phyloP scores from a whole-genome alignment of 1,140 invertebrate species.

The Tachypleus tridentatus region DNA sequence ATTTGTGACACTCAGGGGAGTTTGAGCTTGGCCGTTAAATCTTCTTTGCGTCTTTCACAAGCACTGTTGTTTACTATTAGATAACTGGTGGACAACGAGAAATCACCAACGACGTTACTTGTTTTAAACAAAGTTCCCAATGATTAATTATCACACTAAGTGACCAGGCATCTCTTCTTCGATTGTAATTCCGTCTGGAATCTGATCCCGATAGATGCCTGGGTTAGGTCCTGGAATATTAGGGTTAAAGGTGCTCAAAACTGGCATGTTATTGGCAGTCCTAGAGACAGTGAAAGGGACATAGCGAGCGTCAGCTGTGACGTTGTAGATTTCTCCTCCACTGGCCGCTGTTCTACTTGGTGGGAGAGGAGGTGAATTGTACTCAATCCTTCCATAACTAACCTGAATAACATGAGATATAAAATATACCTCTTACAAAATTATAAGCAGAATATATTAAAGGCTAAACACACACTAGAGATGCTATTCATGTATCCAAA shows the following conservation, averaged over 20 bases:
- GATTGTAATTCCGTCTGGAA: constrained; percentile 9
- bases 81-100: no score
- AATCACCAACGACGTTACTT: no score
- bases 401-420: neutral
- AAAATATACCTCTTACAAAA: no score
- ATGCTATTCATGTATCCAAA: no score
- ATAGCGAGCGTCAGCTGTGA: constrained; percentile 7
- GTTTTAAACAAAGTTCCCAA: no score
- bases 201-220: constrained; percentile 13
- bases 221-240: constrained; percentile 21
- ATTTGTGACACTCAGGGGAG: no score
- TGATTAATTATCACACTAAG: constrained; percentile 11
- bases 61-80: no score
- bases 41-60: no score
- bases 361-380: constrained; percentile 9
- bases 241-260: constrained; percentile 36
- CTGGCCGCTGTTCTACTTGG: constrained; percentile 13
- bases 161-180: constrained; percentile 16
- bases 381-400: constrained; percentile 9
- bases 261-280: constrained; percentile 14
- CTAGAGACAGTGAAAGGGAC: constrained; percentile 14
- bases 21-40: no score
- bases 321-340: constrained; percentile 12
- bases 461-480: no score
- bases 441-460: no score